Evolutionary conservation across 2,797 vertebrate genomes (phyloP).

Genomic region (Tiaroga cobitis): DNA sequence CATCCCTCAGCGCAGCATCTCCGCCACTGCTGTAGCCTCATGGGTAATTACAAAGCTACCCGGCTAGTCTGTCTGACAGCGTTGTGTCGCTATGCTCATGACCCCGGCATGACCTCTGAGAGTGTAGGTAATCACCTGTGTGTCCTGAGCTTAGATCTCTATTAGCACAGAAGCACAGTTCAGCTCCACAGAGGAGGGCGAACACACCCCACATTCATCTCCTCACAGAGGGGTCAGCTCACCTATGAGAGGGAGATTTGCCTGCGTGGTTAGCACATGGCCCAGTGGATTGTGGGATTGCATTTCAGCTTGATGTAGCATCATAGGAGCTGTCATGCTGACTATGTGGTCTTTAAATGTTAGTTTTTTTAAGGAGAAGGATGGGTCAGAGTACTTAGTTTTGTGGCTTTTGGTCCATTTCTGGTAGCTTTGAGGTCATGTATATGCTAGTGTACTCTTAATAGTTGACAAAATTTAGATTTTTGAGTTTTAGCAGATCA

Average conservation of each 20-base stretch:
- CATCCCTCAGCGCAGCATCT: constrained; percentile 44
- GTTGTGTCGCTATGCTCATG: constrained; percentile 23
- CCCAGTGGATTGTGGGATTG: constrained; percentile 34
- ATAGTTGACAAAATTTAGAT: background rate
- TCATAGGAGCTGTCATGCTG: constrained; percentile 23
- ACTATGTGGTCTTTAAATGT: background rate
- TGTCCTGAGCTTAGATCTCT: constrained; percentile 44
- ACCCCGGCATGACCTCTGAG: constrained; percentile 42
- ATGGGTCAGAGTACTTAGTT: background rate
- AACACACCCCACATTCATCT: constrained; percentile 45
- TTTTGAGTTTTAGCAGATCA: background rate
- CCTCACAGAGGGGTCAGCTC: constrained; percentile 19
- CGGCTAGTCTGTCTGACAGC: constrained; percentile 20
- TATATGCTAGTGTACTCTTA: background rate
- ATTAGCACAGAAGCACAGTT: constrained; percentile 49
- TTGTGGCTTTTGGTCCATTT: background rate
- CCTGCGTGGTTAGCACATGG: constrained; percentile 38
- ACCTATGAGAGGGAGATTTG: constrained; percentile 26
- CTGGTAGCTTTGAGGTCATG: background rate
- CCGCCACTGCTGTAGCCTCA: constrained; percentile 29
- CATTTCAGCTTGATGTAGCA: constrained; percentile 25
- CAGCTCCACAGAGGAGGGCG: constrained; percentile 34
- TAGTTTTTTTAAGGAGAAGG: background rate
- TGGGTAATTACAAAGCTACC: constrained; percentile 49
- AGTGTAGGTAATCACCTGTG: constrained; percentile 55